These are phyloP conservation scores for Ptilonorhynchus violaceus DNA, from an alignment of 2,113 vertebrate genomes.

Conservation along the genomic window DNA sequence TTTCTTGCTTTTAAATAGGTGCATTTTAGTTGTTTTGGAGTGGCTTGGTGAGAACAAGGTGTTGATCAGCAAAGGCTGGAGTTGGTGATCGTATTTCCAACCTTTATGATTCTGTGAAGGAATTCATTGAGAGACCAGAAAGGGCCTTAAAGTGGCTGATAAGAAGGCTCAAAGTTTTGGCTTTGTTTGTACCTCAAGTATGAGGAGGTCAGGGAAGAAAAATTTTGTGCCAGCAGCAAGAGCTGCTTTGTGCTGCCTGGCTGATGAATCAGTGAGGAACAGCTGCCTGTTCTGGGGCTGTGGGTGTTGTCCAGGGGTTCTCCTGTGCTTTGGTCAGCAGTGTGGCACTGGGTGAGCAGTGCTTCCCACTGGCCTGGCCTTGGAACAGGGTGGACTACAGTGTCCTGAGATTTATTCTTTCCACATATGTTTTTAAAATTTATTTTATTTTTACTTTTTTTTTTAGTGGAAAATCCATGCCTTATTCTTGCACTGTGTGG, in stretches of 20 bases:
- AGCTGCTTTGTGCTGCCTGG: not conserved
- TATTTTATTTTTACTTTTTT: not conserved
- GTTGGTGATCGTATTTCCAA: fast-evolving
- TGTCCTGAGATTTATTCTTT: not conserved
- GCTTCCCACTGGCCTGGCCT: not conserved
- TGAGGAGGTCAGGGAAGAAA: not conserved
- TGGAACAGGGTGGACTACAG: not conserved
- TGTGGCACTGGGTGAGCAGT: not conserved
- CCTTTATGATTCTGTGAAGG: not conserved
- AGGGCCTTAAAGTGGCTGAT: not conserved
- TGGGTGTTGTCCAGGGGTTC: not conserved
- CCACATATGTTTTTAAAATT: too few relatives aligned
- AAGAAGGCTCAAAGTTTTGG: not conserved
- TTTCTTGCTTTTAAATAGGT: not conserved
- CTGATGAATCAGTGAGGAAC: not conserved
- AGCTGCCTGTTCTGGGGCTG: not conserved
- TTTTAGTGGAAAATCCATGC: not conserved
- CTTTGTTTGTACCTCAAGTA: not conserved
- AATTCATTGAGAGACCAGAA: not conserved
- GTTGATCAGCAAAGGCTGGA: not conserved
- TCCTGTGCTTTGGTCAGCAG: not conserved
- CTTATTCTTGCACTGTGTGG: not conserved
- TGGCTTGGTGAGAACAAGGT: not conserved
- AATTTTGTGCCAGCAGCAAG: not conserved
- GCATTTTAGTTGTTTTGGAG: not conserved